Evolutionary conservation across 2,797 vertebrate species (phyloP), one percentile per base, ranked within the genome.

Genomic region (Pantherophis vulpinus): DNA sequence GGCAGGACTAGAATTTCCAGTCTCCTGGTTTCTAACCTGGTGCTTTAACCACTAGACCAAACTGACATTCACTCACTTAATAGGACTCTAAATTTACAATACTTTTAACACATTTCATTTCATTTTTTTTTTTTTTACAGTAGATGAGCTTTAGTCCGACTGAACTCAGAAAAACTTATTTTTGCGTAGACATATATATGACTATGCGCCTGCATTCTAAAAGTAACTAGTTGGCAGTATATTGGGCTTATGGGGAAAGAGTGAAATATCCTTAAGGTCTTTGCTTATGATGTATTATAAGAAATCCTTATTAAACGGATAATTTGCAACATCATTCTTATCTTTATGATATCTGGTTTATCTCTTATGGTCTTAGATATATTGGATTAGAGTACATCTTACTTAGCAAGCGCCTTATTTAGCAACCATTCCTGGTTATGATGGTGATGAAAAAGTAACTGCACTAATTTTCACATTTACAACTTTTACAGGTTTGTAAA

Each of bases 41-140:
- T 63, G 61, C 61, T 63, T 63, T 63, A 63, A 63, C 3, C 27
- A 63, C 10, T 29, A 63, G 61, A 29, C 27, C 61, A 63, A 63
- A 63, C 10, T 29, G 61, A 63, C 11, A 63, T 63, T 29, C 61
- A 63, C 25, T 63, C 61, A 61, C 10, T 27, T 61, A 94, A 95
- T 96, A 96, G 95, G 95, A 94, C 96, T 56, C 91, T 95, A 94
- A 96, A 95, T 96, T 95, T 95, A 87, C 87, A 97, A 94, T 95
- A 92, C 95, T 74, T 93, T 94, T 94, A 93, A 91, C 89, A 91
- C 92, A 93, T 94, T 89, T 90, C 94, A 27, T 27, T n/a, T 66
- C 47, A 7, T 47, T 63, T 61, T 93, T 37, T 61, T 93, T 37
- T 37, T 96, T 96, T 92, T 93, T 91, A 95, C 95, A 95, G 96